A percentile compares a stretch with the other conserved stretches of the same genome.
Conservation (phyloP, 2,113 vertebrate species). For the Sinocyclocheilus grahami region DNA sequence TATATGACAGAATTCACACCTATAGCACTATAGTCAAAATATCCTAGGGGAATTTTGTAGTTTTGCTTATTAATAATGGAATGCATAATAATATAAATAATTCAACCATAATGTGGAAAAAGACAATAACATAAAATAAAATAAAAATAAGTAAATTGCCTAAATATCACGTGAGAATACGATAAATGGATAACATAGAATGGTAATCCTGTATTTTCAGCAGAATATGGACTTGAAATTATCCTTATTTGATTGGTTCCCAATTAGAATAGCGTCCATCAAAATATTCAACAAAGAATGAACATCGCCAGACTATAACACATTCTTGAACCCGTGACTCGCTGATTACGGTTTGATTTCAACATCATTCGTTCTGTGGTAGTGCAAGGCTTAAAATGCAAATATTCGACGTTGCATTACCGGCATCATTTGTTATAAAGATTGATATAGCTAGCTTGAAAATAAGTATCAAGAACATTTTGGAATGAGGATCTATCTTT, state of each 20-base stretch:
- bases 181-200: neutral
- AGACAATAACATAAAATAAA: neutral
- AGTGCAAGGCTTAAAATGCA: neutral
- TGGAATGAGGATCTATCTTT: neutral
- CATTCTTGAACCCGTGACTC: neutral
- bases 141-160: too few species aligned
- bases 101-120: neutral
- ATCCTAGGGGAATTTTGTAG: too few species aligned
- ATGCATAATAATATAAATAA: neutral
- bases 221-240: neutral
- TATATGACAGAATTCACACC: neutral
- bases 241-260: neutral
- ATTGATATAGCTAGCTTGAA: neutral
- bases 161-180: neutral
- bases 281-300: neutral
- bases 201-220: neutral
- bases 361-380: neutral
- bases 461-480: neutral
- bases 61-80: neutral
- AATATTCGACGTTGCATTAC: neutral
- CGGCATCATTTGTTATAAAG: neutral
- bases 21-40: neutral
- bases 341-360: neutral
- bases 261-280: neutral
- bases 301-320: neutral